Conservation (phyloP, 2,797 vertebrate genomes). For the Danio jaintianensis region DNA sequence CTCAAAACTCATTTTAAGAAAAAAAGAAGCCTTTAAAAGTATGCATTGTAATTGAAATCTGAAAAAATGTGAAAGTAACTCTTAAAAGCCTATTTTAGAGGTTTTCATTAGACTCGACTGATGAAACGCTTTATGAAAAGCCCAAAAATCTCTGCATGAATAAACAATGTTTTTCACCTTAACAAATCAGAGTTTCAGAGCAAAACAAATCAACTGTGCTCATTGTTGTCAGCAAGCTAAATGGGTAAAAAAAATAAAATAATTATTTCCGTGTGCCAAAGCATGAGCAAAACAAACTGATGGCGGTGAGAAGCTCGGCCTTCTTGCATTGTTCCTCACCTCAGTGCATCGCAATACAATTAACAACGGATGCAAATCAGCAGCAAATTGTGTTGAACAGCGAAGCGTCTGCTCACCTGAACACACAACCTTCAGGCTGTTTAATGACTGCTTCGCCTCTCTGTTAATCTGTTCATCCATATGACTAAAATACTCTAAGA, state of each 20-base stretch:
- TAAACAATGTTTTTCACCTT: conserved; percentile 36
- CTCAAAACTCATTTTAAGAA: no score
- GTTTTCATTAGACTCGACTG: no score
- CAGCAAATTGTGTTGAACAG: conserved; percentile 47
- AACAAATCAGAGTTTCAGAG: conserved; percentile 76
- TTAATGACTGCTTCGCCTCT: conserved; percentile 44
- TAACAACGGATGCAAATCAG: conserved; percentile 47
- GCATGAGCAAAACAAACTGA: conserved; percentile 9
- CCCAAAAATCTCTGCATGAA: no score
- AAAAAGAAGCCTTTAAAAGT: no score
- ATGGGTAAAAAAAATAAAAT: conserved; percentile 26
- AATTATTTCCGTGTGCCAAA: background rate
- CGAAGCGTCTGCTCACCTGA: conserved; percentile 58
- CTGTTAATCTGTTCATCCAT: conserved; percentile 59
- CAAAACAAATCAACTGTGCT: conserved; percentile 65
- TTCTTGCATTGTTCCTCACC: conserved; percentile 25
- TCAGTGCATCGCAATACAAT: conserved; percentile 44
- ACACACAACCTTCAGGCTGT: conserved; percentile 52
- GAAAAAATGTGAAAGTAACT: no score
- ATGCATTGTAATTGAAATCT: no score
- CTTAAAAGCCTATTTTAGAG: no score
- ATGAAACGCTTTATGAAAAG: no score
- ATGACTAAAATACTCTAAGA: conserved; percentile 61
- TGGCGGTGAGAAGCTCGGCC: conserved; percentile 7
- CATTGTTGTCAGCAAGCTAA: conserved; percentile 52